These are phyloP conservation scores for Drosophila tristis DNA, from an alignment of 1,140 invertebrate genomes.

Conservation along the genomic window DNA sequence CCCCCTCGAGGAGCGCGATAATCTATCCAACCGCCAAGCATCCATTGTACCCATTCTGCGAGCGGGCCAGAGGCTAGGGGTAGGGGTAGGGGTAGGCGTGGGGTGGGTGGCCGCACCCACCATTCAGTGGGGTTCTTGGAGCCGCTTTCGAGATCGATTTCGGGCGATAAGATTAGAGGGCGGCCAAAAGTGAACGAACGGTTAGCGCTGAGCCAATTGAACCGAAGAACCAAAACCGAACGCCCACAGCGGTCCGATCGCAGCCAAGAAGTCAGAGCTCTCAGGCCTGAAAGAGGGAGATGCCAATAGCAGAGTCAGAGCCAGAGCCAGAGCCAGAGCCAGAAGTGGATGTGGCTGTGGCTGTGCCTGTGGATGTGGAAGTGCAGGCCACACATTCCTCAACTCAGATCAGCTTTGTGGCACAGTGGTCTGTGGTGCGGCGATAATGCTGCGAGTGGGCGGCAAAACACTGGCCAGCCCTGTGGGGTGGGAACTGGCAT, in stretches of 20 bases:
- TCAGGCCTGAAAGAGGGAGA: not conserved
- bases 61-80: not conserved
- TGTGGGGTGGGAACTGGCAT: too few relatives aligned
- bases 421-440: conserved; percentile 14
- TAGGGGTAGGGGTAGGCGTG: conserved; percentile 1
- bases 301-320: not conserved
- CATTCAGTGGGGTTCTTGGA: conserved; percentile 26
- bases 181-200: conserved; percentile 43
- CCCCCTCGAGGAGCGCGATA: conserved; percentile 20
- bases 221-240: conserved; percentile 31
- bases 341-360: conserved; percentile 17
- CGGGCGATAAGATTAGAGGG: conserved; percentile 70
- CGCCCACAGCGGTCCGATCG: too few relatives aligned
- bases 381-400: conserved; percentile 23
- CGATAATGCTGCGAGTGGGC: not conserved
- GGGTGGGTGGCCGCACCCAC: conserved; percentile 35
- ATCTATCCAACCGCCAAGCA: not conserved
- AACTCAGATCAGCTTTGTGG: not conserved
- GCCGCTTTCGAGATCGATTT: conserved; percentile 52
- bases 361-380: conserved; percentile 15
- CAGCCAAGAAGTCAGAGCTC: conserved; percentile 4
- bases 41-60: conserved; percentile 15
- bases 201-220: conserved; percentile 48
- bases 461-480: not conserved
- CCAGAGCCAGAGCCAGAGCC: conserved; percentile 1